These are phyloP conservation scores for Nephrotoma flavescens DNA, from an alignment of 2,888 invertebrate species.

Conservation along the genomic window DNA sequence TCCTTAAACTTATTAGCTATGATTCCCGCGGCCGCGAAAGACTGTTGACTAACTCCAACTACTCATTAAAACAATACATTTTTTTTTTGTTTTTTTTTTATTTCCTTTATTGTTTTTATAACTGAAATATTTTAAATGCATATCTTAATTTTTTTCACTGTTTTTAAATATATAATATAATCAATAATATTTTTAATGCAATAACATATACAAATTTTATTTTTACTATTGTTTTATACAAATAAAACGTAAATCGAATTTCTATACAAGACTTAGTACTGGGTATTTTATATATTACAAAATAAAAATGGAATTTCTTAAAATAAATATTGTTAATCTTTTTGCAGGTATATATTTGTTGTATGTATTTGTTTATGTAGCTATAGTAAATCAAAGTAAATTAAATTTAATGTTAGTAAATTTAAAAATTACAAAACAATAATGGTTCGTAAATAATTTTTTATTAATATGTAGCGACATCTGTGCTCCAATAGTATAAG, in stretches of 20 bases:
- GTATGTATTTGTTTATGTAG: neutral
- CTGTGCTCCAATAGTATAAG: neutral
- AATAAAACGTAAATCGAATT: neutral
- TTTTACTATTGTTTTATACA: neutral
- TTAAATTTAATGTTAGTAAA: neutral
- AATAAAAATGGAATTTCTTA: neutral
- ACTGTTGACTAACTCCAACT: too few relatives aligned
- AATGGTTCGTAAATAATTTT: neutral
- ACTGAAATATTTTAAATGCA: neutral
- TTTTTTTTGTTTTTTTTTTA: neutral
- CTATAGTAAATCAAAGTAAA: neutral
- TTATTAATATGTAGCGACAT: neutral
- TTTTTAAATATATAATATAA: neutral
- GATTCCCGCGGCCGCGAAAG: too few relatives aligned
- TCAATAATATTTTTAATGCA: neutral
- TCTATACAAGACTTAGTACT: neutral
- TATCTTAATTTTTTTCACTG: neutral
- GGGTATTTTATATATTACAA: neutral
- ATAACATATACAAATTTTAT: neutral
- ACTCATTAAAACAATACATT: too few relatives aligned
- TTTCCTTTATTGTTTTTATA: neutral
- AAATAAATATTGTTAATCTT: neutral
- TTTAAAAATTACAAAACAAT: neutral
- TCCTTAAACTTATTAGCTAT: too few relatives aligned
- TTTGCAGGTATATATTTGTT: neutral